Evolutionary conservation across 2,113 vertebrate genomes (phyloP).

Genomic region (Chiloscyllium plagiosum): DNA sequence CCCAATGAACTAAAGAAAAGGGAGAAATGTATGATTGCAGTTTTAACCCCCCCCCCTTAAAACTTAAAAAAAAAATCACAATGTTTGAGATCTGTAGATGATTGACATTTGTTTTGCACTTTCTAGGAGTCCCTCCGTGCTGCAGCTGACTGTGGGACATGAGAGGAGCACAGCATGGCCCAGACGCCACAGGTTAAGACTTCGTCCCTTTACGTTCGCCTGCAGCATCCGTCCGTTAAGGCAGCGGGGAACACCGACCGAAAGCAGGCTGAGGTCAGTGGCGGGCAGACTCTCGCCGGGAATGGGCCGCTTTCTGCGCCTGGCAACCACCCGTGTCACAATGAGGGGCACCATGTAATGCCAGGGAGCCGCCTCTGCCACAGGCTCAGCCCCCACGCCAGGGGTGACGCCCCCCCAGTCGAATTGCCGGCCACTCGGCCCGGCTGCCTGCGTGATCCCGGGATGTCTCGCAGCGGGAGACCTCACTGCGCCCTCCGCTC

Average conservation of each 20-base stretch:
- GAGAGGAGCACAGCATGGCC: constrained; percentile 52
- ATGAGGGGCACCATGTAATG: not conserved
- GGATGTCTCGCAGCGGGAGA: no score
- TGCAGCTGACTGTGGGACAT: constrained; percentile 36
- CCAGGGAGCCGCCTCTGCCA: no score
- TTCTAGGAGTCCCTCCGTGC: not conserved
- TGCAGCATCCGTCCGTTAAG: constrained; percentile 49
- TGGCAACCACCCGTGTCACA: not conserved
- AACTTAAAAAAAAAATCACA: no score
- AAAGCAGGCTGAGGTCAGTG: not conserved
- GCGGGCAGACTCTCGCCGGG: constrained; percentile 40
- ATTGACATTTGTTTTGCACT: not conserved
- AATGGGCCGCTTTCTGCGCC: not conserved
- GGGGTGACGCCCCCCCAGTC: no score
- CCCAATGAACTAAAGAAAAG: not conserved
- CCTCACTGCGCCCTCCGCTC: not conserved
- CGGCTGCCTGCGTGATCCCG: no score
- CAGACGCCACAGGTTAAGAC: constrained; percentile 55
- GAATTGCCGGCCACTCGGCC: no score
- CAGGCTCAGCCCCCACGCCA: no score
- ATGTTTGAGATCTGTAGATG: not conserved
- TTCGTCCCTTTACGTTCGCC: constrained; percentile 56
- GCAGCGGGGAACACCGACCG: constrained; percentile 34
- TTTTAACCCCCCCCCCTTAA: not conserved
- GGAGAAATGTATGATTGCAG: not conserved